Percentiles rank a stretch among this genome's conserved stretches.
These are phyloP conservation scores for Malaclemys terrapin DNA, from an alignment of 2,113 vertebrate species.

Conservation along the genomic window DNA sequence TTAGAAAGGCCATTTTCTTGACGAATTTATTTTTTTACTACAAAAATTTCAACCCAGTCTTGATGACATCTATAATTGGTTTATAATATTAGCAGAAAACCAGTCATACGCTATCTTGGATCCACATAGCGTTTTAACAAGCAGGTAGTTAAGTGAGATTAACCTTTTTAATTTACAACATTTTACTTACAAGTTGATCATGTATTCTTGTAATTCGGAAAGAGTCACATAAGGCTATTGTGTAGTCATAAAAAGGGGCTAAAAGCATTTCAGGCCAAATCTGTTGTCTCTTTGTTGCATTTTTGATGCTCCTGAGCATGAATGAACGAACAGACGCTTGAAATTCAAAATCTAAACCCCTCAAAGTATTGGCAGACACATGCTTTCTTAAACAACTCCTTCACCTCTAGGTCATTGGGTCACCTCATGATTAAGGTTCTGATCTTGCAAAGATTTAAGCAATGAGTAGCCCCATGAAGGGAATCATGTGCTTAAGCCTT, in stretches of 20 bases:
- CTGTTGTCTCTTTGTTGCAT: constrained; percentile 45
- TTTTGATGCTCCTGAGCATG: background rate
- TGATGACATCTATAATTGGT: constrained; percentile 6
- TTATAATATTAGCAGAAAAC: constrained; percentile 8
- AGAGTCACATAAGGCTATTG: constrained; percentile 46
- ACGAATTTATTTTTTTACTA: background rate
- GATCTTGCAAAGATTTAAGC: background rate
- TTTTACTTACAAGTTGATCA: constrained; percentile 64
- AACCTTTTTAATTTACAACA: constrained; percentile 67
- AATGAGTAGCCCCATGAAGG: background rate
- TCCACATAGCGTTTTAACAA: constrained; percentile 34
- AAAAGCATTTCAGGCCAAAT: constrained; percentile 37
- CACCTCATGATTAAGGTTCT: background rate
- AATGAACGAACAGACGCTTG: constrained; percentile 57
- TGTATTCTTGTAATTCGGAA: constrained; percentile 7
- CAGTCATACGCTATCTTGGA: background rate
- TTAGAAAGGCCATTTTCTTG: background rate
- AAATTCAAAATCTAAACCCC: constrained; percentile 69
- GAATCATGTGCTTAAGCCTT: background rate
- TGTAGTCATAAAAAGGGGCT: constrained; percentile 45
- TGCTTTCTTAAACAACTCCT: constrained; percentile 37
- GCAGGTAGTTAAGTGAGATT: constrained; percentile 49
- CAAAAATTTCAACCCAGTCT: background rate
- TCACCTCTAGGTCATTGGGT: background rate
- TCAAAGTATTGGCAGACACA: constrained; percentile 42